Evolutionary conservation across 2,113 vertebrate genomes (phyloP), one percentile per base, ranked within the genome.

Genomic region (Thoracochromis brauschi): DNA sequence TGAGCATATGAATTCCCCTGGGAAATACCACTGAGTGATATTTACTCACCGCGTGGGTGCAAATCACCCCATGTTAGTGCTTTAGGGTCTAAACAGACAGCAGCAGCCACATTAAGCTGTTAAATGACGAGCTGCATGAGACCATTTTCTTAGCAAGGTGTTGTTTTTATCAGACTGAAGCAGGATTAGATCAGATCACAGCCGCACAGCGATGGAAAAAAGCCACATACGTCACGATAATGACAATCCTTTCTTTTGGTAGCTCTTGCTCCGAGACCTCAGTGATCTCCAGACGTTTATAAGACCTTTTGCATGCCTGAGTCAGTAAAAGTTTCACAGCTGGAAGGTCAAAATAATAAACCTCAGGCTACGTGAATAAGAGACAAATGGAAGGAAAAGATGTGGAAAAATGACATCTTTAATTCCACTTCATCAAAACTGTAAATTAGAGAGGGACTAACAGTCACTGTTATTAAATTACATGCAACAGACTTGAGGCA

Each of bases 161-260:
- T 24, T 26, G 71, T 49, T 47, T 75, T 75, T 75, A 17, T 5
- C 4, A 19, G 71, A 19, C 71, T 75, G 42, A 47, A 31, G 42
- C 14, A 29, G 6, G 3, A 49, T 31, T 29, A 19, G 3, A 49
- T 11, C 71, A 75, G 24, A 75, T 29, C 40, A 45, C 35, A 75
- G 68, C 8, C 4, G 0, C 40, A 73, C 14, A 47, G 14, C 5
- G 1, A 45, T 45, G 40, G 5, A 7, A 45, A 17, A 45, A 73
- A 4, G 68, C 21, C 21, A 75, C 40, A 0, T 2, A 42, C 24
- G 1, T 47, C 13, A 73, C 2, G 0, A 26, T 16, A 42, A 73
- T 73, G 2, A 45, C 40, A 75, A 75, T 11, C 14, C 14, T 19
- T 75, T 47, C 40, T 12, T 75, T 47, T 75, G 1, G 42, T 29